phyloP scores from a whole-genome alignment of 2,888 invertebrate genomes.

The Argyra leucocephala region DNA sequence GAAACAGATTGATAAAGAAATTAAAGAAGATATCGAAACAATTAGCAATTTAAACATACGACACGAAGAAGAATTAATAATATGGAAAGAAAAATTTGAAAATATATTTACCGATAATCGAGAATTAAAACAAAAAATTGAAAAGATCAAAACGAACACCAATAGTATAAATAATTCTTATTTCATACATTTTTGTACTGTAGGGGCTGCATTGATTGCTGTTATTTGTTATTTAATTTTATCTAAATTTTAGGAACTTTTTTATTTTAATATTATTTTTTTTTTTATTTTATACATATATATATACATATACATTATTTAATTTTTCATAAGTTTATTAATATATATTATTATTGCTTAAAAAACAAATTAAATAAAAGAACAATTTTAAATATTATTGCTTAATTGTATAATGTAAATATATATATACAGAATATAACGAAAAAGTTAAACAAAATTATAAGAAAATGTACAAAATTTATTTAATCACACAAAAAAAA shows the following conservation, averaged over 20 bases:
- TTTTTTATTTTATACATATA: not conserved
- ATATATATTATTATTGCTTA: not conserved
- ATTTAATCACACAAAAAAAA: too few relatives aligned
- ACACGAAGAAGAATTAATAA: slow-evolving; percentile 40
- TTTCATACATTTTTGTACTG: slow-evolving; percentile 31
- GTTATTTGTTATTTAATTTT: slow-evolving; percentile 36
- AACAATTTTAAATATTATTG: not conserved
- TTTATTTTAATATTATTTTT: too few relatives aligned
- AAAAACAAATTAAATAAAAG: not conserved
- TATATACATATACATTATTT: not conserved
- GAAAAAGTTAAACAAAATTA: too few relatives aligned
- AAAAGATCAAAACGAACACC: slow-evolving; percentile 29
- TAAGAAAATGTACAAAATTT: too few relatives aligned
- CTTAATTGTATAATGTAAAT: not conserved
- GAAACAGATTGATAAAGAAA: slow-evolving; percentile 24
- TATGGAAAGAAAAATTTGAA: slow-evolving; percentile 41
- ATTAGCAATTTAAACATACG: slow-evolving; percentile 33
- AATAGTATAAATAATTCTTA: slow-evolving; percentile 26
- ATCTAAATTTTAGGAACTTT: slow-evolving; percentile 29
- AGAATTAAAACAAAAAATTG: slow-evolving; percentile 35
- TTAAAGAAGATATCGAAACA: slow-evolving; percentile 31
- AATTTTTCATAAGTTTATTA: not conserved
- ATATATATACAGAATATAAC: not conserved
- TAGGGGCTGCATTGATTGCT: slow-evolving; percentile 33
- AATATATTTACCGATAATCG: slow-evolving; percentile 35